These are phyloP conservation scores for Zeus faber DNA, from an alignment of 2,113 vertebrate genomes.

Conservation along the genomic window DNA sequence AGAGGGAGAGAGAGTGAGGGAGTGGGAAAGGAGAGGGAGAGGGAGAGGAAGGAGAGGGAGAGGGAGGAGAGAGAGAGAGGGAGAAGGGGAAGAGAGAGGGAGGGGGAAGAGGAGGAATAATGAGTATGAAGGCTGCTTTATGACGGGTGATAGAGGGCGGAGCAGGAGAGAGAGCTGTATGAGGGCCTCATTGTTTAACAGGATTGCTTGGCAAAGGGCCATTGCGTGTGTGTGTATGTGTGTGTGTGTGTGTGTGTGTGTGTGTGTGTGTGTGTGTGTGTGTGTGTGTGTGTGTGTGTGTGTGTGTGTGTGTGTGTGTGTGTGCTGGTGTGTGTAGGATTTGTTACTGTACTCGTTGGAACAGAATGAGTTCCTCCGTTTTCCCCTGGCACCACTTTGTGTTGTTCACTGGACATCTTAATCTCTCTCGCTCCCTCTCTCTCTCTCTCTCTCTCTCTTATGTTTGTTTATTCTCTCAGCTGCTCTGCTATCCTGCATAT, in stretches of 20 bases:
- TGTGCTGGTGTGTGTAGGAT: conserved; percentile 4
- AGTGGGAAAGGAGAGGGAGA: too few species aligned
- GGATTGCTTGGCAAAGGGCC: conserved; percentile 58
- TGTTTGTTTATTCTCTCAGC: too few species aligned
- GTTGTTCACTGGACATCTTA: conserved; percentile 34
- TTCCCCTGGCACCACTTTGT: conserved; percentile 39
- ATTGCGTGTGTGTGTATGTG: conserved; percentile 3
- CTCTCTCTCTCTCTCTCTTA: conserved; percentile 6
- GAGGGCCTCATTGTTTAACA: conserved; percentile 61
- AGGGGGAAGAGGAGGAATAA: too few species aligned
- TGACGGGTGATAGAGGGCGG: conserved; percentile 25
- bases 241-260: background rate
- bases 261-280: conserved; percentile 11
- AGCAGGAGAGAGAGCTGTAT: conserved; percentile 56
- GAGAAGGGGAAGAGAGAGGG: too few species aligned
- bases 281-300: conserved; percentile 6
- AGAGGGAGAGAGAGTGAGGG: too few species aligned
- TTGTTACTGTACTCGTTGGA: conserved; percentile 56
- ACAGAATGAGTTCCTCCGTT: conserved; percentile 48
- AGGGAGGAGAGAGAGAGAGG: too few species aligned
- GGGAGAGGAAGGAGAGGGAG: too few species aligned
- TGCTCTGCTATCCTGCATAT: conserved; percentile 21
- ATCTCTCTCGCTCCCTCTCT: conserved; percentile 16
- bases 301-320: conserved; percentile 8
- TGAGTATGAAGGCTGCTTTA: conserved; percentile 3